Base-by-base conservation (phyloP, 1,140 invertebrate species). In the Lucilia cuprina region DNA sequence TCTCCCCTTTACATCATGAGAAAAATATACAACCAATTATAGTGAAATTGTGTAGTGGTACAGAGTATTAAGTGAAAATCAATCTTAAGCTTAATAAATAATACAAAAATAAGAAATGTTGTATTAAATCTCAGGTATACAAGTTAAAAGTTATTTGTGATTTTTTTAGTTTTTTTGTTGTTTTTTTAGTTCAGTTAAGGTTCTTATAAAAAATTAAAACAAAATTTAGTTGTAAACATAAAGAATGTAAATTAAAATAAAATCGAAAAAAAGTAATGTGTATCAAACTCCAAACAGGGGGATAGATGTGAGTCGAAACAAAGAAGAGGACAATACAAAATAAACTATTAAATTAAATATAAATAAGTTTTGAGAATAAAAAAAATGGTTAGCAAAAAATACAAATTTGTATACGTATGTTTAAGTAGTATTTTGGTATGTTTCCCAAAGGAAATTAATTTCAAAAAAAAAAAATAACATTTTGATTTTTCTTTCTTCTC, bases 261-360 rank as follows among this genome's bases (percentile, higher is more conserved):
- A 82, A 41, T 25, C 17, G 30, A 82, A n/a, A 74, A 47, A 83
- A 3, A 41, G 10, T 41, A 41, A 41, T 21, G 21, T 70, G 34
- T 8, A 78, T 77, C 49, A 65, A 74, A 82, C 35, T 55, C 34
- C 75, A 82, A 74, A 70, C 35, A 50, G 83, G 82, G 65, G 84
- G 84, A 84, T 80, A 85, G 60, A 83, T 83, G 84, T 85, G 84
- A 83, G 74, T 83, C 47, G 55, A 85, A 70, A 85, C 77, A 85
- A 83, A 85, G 82, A 85, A 82, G 82, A 85, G 84, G 82, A 83
- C 74, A 83, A 77, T 55, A 77, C 82, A 82, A 7, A 35, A 80
- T 41, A 78, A 78, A 78, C 34, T 41, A 78, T 19, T 41, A 78
- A 60, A 60, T 60, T n/a, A 60, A 78, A 41, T n/a, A 78, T 35